These are phyloP conservation scores for Synanthedon vespiformis DNA, from an alignment of 2,888 invertebrate species.

Conservation along the genomic window DNA sequence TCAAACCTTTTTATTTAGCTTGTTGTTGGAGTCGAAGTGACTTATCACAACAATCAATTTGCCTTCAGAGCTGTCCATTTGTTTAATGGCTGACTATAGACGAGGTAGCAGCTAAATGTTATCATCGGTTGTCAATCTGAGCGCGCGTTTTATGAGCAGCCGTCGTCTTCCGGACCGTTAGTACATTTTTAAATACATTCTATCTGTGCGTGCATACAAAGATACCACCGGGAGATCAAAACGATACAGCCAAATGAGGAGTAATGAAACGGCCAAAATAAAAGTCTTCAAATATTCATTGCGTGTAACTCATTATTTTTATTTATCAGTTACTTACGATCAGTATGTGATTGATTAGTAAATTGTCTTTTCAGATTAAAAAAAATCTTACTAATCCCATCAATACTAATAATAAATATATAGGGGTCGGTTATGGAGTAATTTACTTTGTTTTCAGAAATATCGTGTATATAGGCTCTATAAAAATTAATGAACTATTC, in stretches of 20 bases:
- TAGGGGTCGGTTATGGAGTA: too few relatives aligned
- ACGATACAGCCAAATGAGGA: constrained; percentile 24
- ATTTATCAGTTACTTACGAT: background rate
- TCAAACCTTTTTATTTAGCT: constrained; percentile 1
- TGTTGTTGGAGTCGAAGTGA: constrained; percentile 34
- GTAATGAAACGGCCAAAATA: constrained; percentile 27
- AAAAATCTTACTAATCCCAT: background rate
- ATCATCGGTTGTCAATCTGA: constrained; percentile 60
- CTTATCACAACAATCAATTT: constrained; percentile 63
- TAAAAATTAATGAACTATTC: too few relatives aligned
- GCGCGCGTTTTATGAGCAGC: constrained; percentile 38
- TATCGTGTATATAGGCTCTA: too few relatives aligned
- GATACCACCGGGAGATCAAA: constrained; percentile 30
- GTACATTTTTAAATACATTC: constrained; percentile 12
- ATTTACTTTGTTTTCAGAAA: too few relatives aligned
- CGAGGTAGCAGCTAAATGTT: constrained; percentile 54
- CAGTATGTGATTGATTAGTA: too few relatives aligned
- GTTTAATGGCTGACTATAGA: constrained; percentile 55
- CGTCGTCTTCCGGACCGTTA: constrained; percentile 18
- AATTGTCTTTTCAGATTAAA: too few relatives aligned
- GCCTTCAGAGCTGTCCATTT: constrained; percentile 55
- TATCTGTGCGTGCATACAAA: constrained; percentile 24
- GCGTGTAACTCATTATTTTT: constrained; percentile 13
- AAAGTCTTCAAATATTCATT: constrained; percentile 20
- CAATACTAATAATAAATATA: too few relatives aligned